phyloP scores from a whole-genome alignment of 2,797 vertebrate genomes.

The Myotis pilosus region DNA sequence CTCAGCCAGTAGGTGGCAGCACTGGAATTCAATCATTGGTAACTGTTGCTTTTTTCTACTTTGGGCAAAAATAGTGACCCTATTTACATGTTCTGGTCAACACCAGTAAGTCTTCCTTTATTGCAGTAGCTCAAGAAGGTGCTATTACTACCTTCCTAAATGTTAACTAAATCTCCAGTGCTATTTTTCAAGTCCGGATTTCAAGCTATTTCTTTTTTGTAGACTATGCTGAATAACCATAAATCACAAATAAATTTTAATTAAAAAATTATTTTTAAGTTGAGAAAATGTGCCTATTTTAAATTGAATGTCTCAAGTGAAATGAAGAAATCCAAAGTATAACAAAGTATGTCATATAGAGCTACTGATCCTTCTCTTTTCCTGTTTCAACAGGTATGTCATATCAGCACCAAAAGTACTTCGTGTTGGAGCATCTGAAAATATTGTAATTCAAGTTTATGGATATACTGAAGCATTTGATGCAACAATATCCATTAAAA shows the following conservation, averaged over 20 bases:
- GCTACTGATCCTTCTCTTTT: neutral
- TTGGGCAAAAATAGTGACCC: neutral
- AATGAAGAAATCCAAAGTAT: neutral
- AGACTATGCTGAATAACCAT: constrained; percentile 5
- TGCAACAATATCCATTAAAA: constrained; percentile 85
- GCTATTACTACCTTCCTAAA: neutral
- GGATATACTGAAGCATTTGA: constrained; percentile 83
- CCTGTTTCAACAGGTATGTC: constrained; percentile 86
- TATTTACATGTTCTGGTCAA: neutral
- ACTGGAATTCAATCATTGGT: neutral
- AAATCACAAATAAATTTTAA: neutral
- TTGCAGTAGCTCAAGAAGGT: neutral
- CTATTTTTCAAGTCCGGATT: neutral
- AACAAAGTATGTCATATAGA: neutral
- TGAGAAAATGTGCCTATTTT: neutral
- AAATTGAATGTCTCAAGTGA: constrained; percentile 36
- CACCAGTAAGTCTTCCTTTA: neutral
- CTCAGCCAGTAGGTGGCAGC: neutral
- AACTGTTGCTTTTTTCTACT: neutral
- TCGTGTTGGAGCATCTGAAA: constrained; percentile 86
- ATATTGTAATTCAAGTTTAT: constrained; percentile 90
- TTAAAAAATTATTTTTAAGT: constrained; percentile 28
- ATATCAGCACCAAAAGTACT: constrained; percentile 89
- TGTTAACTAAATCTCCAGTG: neutral
- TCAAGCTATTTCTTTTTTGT: neutral